Percentiles rank a stretch among this genome's conserved stretches.
These are phyloP conservation scores for Cebidichthys violaceus DNA, from an alignment of 2,113 vertebrate genomes.

Conservation along the genomic window DNA sequence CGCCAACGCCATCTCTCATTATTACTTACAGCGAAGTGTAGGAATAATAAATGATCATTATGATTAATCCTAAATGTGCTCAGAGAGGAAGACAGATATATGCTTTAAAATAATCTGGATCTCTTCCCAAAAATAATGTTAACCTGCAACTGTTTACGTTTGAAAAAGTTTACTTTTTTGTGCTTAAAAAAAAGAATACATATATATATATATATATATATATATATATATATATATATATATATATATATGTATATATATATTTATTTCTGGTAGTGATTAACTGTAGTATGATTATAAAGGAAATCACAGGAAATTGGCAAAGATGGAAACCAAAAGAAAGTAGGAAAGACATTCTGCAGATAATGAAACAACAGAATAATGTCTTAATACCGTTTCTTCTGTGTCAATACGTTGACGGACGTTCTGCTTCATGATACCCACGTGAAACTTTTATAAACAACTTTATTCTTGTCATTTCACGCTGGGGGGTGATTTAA, in stretches of 20 bases:
- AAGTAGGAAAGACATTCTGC: neutral
- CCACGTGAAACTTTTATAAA: too few species aligned
- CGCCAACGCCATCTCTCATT: neutral
- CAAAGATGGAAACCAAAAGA: neutral
- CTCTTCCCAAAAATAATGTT: neutral
- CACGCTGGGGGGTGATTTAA: too few species aligned
- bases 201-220: too few species aligned
- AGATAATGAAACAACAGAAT: neutral
- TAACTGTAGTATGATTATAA: too few species aligned
- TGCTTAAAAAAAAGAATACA: too few species aligned
- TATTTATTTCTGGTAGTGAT: too few species aligned
- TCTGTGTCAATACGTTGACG: neutral
- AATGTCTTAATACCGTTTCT: neutral
- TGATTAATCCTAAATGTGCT: neutral
- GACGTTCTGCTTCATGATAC: too few species aligned
- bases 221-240: too few species aligned
- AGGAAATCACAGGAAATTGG: neutral
- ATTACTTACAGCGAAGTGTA: neutral
- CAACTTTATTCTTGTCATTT: too few species aligned
- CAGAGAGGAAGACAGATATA: neutral
- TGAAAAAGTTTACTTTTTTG: too few species aligned
- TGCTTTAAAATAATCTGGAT: neutral
- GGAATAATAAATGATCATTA: neutral
- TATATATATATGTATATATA: too few species aligned
- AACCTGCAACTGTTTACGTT: neutral